Base-by-base conservation (phyloP, 2,797 vertebrate genomes). In the Arctocebus calabarensis region DNA sequence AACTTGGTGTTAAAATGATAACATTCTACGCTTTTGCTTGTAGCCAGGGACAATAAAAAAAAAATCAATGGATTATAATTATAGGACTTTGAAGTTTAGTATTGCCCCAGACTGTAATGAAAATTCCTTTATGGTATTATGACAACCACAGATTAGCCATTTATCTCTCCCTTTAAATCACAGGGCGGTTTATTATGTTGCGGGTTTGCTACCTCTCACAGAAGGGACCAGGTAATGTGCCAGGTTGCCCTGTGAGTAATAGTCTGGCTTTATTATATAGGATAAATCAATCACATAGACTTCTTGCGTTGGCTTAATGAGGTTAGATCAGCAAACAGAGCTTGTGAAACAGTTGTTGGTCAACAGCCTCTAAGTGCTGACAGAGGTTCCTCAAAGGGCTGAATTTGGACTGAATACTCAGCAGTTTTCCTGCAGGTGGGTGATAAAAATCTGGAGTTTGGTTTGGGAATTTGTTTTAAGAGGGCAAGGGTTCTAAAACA, bases 211-310 rank as follows among this genome's bases (percentile, higher is more conserved):
- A 57, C 40, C 84, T 95, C 66, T 94, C 92, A 68, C 97, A 94
- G 98, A 98, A 97, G 96, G 97, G 92, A 93, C 97, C 55, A 61
- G 87, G 84, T 84, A 86, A 61, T 43, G 45, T 84, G 91, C 92
- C 93, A 93, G 88, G 55, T 88, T 81, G 93, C 90, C 97, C 23
- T 37, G 87, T 81, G 92, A 98, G 96, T 92, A 98, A 98, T 98
- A 98, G 97, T 96, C 97, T 98, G 96, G 92, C 59, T 98, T 98
- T 98, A 97, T 97, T 97, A 86, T 71, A 74, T 48, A 89, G 97
- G 93, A 97, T 97, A 98, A 98, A 98, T 96, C 98, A 98, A 96
- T 91, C 97, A 89, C 75, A 22, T 6, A 22, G 74, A 62, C 88
- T 90, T 90, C 89, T 96, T 96, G 94, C 57, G 59, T 68, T 96